phyloP scores from a whole-genome alignment of 37 sponge, comb jelly and placozoan genomes.

The Ianthella basta region DNA sequence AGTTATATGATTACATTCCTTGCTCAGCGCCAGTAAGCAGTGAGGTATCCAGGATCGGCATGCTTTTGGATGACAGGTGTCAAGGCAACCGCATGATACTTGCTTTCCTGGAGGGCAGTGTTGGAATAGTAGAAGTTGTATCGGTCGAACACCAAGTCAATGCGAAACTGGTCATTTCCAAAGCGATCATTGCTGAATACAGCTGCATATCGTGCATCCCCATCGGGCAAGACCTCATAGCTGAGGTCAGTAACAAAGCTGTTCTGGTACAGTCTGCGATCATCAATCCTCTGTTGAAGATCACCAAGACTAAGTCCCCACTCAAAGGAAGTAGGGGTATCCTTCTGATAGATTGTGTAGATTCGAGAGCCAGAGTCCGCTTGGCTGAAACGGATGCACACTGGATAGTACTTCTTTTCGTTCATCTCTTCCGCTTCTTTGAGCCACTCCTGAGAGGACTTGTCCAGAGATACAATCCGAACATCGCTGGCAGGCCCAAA shows the following conservation, averaged over 20 bases:
- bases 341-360: background rate
- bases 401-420: background rate
- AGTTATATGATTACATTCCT: background rate
- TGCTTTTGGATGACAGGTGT: background rate
- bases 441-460: background rate
- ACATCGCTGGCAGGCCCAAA: background rate
- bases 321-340: background rate
- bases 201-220: background rate
- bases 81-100: background rate
- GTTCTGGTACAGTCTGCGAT: no score
- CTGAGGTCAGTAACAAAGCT: conserved; percentile 12
- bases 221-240: background rate
- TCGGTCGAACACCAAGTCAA: background rate
- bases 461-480: background rate
- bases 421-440: background rate
- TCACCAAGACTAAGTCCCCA: background rate
- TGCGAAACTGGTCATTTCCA: background rate
- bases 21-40: background rate
- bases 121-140: background rate
- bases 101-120: background rate
- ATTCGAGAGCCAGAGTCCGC: background rate
- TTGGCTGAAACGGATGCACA: background rate
- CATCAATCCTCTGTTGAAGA: background rate
- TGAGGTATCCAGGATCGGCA: background rate
- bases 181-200: background rate